Conservation (phyloP, 2,113 vertebrate species). For the Prunella fulvescens region DNA sequence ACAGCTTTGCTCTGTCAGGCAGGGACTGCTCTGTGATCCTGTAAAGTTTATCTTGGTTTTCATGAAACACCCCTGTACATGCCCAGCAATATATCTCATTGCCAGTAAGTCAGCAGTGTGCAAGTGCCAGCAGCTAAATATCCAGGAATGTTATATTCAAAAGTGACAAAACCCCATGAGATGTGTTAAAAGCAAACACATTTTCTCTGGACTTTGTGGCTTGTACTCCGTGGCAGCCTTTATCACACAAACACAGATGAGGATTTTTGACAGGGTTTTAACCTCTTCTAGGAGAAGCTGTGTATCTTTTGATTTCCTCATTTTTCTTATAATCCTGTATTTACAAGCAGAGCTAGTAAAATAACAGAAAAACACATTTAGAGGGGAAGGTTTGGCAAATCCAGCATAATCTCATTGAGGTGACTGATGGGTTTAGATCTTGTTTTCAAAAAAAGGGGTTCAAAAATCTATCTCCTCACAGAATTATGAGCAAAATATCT, state of each 20-base stretch:
- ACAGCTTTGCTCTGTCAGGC: slow-evolving; percentile 10
- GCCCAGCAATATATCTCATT: slow-evolving; percentile 39
- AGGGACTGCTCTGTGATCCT: slow-evolving; percentile 50
- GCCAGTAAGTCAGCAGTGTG: neutral
- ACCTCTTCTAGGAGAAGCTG: neutral
- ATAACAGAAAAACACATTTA: neutral
- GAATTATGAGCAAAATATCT: neutral
- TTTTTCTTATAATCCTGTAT: slow-evolving; percentile 4
- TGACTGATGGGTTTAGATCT: neutral
- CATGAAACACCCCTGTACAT: slow-evolving; percentile 39
- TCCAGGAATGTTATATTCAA: neutral
- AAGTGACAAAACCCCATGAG: neutral
- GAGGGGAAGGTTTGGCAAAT: neutral
- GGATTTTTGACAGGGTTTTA: slow-evolving; percentile 14
- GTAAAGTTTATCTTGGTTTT: slow-evolving; percentile 64
- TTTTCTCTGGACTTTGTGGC: neutral
- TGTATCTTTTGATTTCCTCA: neutral
- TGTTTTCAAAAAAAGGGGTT: neutral
- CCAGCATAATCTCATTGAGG: neutral
- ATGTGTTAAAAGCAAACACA: neutral
- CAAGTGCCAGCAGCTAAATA: neutral
- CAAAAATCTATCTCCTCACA: neutral
- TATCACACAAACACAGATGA: slow-evolving; percentile 23
- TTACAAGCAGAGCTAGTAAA: neutral
- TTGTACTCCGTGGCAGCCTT: neutral